Conservation (phyloP, 2,888 invertebrate species). For the Tachina lurida region DNA sequence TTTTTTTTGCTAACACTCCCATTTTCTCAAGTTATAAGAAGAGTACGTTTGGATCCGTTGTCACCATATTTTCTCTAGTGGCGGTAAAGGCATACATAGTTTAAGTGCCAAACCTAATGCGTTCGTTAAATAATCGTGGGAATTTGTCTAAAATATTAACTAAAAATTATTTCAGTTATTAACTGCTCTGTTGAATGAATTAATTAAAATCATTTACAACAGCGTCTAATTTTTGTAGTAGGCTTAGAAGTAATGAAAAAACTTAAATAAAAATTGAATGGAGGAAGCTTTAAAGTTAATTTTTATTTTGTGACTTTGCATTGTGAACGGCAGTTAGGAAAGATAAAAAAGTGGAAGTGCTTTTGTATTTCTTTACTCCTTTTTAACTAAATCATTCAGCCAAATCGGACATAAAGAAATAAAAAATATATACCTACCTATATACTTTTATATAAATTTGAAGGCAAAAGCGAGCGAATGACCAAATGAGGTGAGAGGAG, state of each 20-base stretch:
- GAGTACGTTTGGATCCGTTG: too few relatives aligned
- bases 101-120: too few relatives aligned
- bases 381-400: constrained; percentile 61
- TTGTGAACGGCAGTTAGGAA: constrained; percentile 19
- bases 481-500: constrained; percentile 46
- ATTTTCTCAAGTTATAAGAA: too few relatives aligned
- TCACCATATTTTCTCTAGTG: too few relatives aligned
- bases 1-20: too few relatives aligned
- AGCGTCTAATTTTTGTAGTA: constrained; percentile 26
- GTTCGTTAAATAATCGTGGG: too few relatives aligned
- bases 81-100: too few relatives aligned
- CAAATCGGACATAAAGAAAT: constrained; percentile 52
- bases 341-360: constrained; percentile 52
- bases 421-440: too few relatives aligned
- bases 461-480: constrained; percentile 35
- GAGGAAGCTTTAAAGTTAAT: constrained; percentile 52
- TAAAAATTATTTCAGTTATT: too few relatives aligned
- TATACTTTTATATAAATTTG: constrained; percentile 7
- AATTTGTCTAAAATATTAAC: too few relatives aligned
- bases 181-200: neutral
- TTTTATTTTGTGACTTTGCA: constrained; percentile 41
- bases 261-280: constrained; percentile 38
- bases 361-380: constrained; percentile 45
- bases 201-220: constrained; percentile 12
- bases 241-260: constrained; percentile 50